phyloP scores from a whole-genome alignment of 2,113 vertebrate species.

The Callocephalon fimbriatum region DNA sequence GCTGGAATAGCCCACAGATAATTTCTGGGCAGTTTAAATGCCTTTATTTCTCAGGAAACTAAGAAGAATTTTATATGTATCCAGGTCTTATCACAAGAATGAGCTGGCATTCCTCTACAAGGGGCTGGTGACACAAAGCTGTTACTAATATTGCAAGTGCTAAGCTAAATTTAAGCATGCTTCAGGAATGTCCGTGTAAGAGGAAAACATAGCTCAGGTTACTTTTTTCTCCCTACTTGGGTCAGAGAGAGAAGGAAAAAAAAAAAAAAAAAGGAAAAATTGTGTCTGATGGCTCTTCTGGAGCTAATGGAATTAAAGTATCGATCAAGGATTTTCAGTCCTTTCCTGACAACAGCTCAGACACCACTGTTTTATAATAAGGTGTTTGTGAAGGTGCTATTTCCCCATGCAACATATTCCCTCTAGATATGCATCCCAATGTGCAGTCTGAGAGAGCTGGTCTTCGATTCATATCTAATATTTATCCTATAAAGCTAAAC shows the following conservation, averaged over 20 bases:
- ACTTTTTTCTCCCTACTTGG: background rate
- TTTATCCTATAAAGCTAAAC: background rate
- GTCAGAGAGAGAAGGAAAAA: accelerated
- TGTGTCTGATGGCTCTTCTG: background rate
- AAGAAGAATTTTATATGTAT: background rate
- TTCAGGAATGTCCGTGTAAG: background rate
- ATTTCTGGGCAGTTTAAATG: background rate
- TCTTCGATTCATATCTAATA: background rate
- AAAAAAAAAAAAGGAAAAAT: accelerated
- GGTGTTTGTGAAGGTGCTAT: background rate
- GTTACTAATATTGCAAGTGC: background rate
- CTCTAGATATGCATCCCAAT: background rate
- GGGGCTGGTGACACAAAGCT: background rate
- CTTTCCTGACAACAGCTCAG: background rate
- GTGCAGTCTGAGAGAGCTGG: background rate
- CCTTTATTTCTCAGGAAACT: background rate
- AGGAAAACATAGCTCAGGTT: background rate
- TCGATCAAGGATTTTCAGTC: background rate
- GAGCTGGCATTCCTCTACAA: background rate
- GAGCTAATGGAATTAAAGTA: background rate
- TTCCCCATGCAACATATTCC: background rate
- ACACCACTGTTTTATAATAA: background rate
- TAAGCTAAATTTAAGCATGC: background rate
- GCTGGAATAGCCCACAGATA: background rate
- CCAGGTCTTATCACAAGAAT: background rate